A percentile compares a stretch with the other conserved stretches of the same genome.
Conservation (phyloP, 53 echinoderm and acorn worm species). For the Paelopatides confundens region DNA sequence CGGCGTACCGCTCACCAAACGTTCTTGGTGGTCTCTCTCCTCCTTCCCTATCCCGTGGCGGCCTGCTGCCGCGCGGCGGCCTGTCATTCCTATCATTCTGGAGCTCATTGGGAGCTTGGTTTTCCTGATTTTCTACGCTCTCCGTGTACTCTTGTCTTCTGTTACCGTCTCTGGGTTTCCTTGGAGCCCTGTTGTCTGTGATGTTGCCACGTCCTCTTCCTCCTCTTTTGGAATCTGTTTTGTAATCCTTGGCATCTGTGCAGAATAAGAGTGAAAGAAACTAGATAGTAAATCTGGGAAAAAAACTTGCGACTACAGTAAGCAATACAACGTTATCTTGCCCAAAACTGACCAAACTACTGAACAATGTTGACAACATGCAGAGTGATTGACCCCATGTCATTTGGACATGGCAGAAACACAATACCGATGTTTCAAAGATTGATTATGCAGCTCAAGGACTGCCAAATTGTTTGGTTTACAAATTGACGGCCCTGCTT, state of each 20-base stretch:
- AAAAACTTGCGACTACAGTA: too few species aligned
- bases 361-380: too few species aligned
- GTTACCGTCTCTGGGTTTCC: constrained; percentile 63
- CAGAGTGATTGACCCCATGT: too few species aligned
- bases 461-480: too few species aligned
- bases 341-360: too few species aligned
- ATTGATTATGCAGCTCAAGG: too few species aligned
- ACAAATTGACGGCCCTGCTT: too few species aligned
- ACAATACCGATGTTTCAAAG: too few species aligned
- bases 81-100: constrained; percentile 66
- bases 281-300: too few species aligned
- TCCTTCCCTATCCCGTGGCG: constrained; percentile 62
- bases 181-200: constrained; percentile 69
- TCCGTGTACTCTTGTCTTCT: constrained; percentile 67
- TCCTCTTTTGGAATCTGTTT: constrained; percentile 69
- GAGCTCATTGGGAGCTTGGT: constrained; percentile 90
- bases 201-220: constrained; percentile 67
- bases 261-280: too few species aligned
- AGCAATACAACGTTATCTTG: too few species aligned
- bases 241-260: constrained; percentile 74
- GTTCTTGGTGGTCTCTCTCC: constrained; percentile 76
- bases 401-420: too few species aligned
- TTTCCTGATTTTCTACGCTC: constrained; percentile 84
- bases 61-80: constrained; percentile 65
- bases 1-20: constrained; percentile 44